These are phyloP conservation scores for Pimpla rufipes DNA, from an alignment of 2,888 invertebrate species.

Conservation along the genomic window DNA sequence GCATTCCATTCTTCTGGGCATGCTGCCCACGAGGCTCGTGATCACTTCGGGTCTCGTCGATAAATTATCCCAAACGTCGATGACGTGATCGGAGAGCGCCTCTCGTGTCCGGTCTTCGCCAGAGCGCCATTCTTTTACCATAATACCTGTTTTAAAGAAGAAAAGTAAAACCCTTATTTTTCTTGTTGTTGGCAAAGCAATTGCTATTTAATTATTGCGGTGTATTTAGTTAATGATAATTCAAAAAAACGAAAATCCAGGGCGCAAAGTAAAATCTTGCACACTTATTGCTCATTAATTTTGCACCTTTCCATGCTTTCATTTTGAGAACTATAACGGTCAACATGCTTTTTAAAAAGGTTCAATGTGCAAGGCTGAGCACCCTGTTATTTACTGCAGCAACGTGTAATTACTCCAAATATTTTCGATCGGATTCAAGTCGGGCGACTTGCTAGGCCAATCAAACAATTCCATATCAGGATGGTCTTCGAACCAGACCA, in stretches of 20 bases:
- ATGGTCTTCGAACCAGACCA: slow-evolving; percentile 66
- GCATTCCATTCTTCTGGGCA: background rate
- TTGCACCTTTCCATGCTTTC: too few species aligned
- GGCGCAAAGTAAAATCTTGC: too few species aligned
- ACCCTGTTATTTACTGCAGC: background rate
- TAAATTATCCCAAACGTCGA: background rate
- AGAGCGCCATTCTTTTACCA: background rate
- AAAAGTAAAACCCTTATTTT: background rate
- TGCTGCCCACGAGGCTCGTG: background rate
- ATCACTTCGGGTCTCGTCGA: background rate
- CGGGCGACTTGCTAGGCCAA: slow-evolving; percentile 70
- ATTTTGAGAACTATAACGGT: too few species aligned
- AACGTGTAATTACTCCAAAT: slow-evolving; percentile 63
- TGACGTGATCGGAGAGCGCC: background rate
- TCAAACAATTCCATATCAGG: slow-evolving; percentile 59
- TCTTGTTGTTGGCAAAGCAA: background rate
- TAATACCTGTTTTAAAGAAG: background rate
- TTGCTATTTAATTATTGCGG: too few species aligned
- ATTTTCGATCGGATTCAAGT: slow-evolving; percentile 73
- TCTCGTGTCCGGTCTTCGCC: slow-evolving; percentile 6
- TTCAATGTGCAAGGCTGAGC: too few species aligned
- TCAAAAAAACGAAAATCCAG: too few species aligned
- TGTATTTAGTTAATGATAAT: too few species aligned
- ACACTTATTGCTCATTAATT: too few species aligned
- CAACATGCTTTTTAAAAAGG: too few species aligned